Evolutionary conservation across 1,140 invertebrate genomes (phyloP).

Genomic region (Neodiprion virginianus): DNA sequence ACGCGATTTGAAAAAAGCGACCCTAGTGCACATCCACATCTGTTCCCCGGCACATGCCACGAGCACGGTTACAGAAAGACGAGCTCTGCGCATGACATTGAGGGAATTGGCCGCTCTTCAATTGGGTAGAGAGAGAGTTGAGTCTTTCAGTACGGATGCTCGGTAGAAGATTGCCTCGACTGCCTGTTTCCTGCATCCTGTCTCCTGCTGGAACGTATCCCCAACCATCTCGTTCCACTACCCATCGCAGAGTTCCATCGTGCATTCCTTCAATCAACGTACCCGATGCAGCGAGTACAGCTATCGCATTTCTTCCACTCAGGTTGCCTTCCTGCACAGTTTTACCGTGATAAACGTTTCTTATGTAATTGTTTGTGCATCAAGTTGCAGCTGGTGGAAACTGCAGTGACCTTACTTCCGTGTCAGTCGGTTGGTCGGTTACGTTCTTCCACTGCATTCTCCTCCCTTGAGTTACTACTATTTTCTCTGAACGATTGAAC

Average conservation of each 20-base stretch:
- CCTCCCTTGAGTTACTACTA: too few species aligned
- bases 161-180: conserved; percentile 4
- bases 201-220: background rate
- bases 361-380: too few species aligned
- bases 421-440: too few species aligned
- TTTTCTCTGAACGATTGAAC: too few species aligned
- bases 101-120: conserved; percentile 1
- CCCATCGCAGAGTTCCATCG: background rate
- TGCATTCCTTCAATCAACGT: conserved; percentile 5
- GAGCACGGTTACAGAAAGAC: background rate
- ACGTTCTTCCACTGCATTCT: too few species aligned
- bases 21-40: too few species aligned
- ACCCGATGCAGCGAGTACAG: background rate
- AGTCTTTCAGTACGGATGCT: background rate
- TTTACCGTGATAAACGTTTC: too few species aligned
- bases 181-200: background rate
- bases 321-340: too few species aligned
- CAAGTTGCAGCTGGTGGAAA: too few species aligned
- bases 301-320: too few species aligned
- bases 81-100: background rate
- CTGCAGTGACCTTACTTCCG: too few species aligned
- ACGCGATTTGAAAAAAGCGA: too few species aligned
- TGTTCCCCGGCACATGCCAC: background rate
- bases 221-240: background rate
- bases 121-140: background rate